Evolutionary conservation across 2,888 invertebrate species (phyloP), one percentile per base, ranked within the genome.

Genomic region (Chymomyza caudatula): DNA sequence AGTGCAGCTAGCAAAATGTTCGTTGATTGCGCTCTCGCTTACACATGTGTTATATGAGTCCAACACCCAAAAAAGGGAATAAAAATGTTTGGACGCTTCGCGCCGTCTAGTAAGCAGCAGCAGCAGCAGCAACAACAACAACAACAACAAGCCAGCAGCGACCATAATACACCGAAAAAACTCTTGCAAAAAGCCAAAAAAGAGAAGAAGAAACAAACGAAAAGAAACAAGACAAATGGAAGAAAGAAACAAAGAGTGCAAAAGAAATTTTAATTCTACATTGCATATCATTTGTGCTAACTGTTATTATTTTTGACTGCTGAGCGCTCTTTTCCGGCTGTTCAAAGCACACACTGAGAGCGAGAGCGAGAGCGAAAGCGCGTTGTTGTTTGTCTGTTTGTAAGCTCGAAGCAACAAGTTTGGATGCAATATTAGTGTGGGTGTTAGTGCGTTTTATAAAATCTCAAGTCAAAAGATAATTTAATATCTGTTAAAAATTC

Each of bases 21-120:
- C 63, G 64, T 62, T 58, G 65, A 66, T 59, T 65, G 74, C 77
- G 65, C 69, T 84, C 79, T 66, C 74, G 70, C 79, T 85, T 72
- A 67, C 72, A 47, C 47, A 62, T 72, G 79, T 89, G 89, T 89
- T 89, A 89, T 89, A 89, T 88, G 89, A 89, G 88, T 89, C 89
- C 89, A 89, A 90, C 89, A 89, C 89, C 89, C 89, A 90, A 89
- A 89, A 89, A 90, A 89, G 89, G 89, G 89, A 90, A 90, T 89
- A 88, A 89, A 89, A 87, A 87, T 83, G 85, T 84, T 83, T 76
- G 19, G 29, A 70, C 65, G 73, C 66, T 73, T 58, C 61, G 60
- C 44, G 64, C 8, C 29, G 29, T 4, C 25, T 25, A 25, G 3
- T 5, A 25, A 5, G 3, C 3, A 25, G 58, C 57, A 51, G 58